Evolutionary conservation across 2,888 invertebrate species (phyloP).

Genomic region (Podabrus alpinus): DNA sequence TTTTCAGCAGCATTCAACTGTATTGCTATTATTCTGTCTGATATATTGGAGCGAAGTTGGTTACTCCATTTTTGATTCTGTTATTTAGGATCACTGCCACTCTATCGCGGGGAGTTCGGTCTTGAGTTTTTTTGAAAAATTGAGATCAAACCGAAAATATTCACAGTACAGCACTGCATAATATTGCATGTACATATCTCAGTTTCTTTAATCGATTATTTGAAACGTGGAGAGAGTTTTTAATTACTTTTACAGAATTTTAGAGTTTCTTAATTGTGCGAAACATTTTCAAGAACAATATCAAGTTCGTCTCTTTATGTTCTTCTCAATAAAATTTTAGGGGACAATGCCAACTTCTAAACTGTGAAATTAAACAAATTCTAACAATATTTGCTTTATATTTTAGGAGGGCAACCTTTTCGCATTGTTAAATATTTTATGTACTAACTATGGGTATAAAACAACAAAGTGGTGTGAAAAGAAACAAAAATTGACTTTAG

Average conservation of each 20-base stretch:
- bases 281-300: background rate
- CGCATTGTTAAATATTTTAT: background rate
- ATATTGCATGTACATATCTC: too few relatives aligned
- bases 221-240: background rate
- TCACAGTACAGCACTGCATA: too few relatives aligned
- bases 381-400: background rate
- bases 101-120: too few relatives aligned
- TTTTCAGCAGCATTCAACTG: too few relatives aligned
- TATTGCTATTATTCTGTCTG: too few relatives aligned
- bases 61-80: too few relatives aligned
- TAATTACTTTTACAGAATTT: background rate
- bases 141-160: too few relatives aligned
- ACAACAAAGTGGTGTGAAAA: background rate
- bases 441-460: too few relatives aligned
- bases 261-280: background rate
- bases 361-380: background rate
- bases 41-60: too few relatives aligned
- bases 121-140: too few relatives aligned
- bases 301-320: background rate
- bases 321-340: background rate
- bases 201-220: too few relatives aligned
- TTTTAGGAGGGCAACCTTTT: background rate
- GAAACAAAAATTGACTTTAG: background rate
- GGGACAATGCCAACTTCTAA: background rate
- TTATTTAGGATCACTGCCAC: too few relatives aligned